A percentile compares a stretch with the other conserved stretches of the same genome.
Conservation (phyloP, 2,113 vertebrate genomes). For the Jaculus jaculus region DNA sequence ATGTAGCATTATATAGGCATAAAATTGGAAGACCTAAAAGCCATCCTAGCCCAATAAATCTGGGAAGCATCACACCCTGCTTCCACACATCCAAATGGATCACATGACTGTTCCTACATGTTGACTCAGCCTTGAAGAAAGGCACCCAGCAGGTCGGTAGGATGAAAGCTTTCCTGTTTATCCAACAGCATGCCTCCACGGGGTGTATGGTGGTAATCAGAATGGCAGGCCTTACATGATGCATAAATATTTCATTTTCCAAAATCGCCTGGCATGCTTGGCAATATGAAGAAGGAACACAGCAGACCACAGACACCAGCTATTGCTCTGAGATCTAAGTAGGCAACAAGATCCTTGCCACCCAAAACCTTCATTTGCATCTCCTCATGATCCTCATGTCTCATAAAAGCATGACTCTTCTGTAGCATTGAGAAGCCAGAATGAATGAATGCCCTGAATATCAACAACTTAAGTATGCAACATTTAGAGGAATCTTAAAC, state of each 20-base stretch:
- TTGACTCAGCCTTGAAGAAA: slow-evolving; percentile 58
- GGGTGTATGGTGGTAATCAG: slow-evolving; percentile 22
- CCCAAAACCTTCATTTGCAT: rapidly evolving
- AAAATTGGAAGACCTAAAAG: slow-evolving; percentile 26
- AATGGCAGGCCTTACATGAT: not conserved
- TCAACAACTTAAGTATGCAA: not conserved
- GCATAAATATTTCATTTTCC: slow-evolving; percentile 54
- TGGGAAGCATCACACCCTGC: slow-evolving; percentile 6
- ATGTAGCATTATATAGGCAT: not conserved
- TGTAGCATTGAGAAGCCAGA: not conserved
- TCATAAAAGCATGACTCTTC: not conserved
- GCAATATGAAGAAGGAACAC: not conserved
- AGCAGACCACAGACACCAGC: not conserved
- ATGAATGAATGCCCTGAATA: not conserved
- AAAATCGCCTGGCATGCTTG: not conserved
- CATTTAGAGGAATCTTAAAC: no score
- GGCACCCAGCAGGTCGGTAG: slow-evolving; percentile 1
- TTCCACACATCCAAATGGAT: slow-evolving; percentile 15
- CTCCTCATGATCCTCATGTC: not conserved
- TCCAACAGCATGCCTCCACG: slow-evolving; percentile 23
- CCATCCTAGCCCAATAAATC: slow-evolving; percentile 26
- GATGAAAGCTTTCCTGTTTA: slow-evolving; percentile 69
- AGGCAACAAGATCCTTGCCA: no score
- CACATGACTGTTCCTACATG: slow-evolving; percentile 5
- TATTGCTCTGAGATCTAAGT: not conserved